Evolutionary conservation across 1,140 invertebrate genomes (phyloP).

Genomic region (Eueides isabella): DNA sequence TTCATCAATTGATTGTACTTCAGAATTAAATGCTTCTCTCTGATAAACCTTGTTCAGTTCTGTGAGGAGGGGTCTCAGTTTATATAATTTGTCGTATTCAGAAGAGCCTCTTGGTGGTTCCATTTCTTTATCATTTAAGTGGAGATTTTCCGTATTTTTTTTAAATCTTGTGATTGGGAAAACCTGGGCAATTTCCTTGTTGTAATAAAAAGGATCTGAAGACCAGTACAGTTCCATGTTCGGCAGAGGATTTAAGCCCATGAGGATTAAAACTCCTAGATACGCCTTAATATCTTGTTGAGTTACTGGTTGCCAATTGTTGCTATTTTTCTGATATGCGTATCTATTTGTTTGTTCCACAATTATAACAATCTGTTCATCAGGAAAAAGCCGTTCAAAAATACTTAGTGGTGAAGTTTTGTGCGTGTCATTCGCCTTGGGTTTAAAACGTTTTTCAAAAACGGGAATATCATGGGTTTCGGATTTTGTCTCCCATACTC

Average conservation of each 20-base stretch:
- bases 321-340: conserved; percentile 42
- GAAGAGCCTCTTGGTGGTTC: conserved; percentile 42
- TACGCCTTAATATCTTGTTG: conserved; percentile 45
- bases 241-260: conserved; percentile 50
- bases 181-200: conserved; percentile 40
- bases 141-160: conserved; percentile 46
- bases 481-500: conserved; percentile 46
- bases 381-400: conserved; percentile 43
- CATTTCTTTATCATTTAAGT: conserved; percentile 44
- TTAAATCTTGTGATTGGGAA: conserved; percentile 43
- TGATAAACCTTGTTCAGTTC: conserved; percentile 47
- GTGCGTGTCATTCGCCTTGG: conserved; percentile 41
- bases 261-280: conserved; percentile 48
- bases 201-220: conserved; percentile 47
- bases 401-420: conserved; percentile 47
- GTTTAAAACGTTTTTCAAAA: conserved; percentile 43
- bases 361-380: conserved; percentile 43
- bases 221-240: conserved; percentile 50
- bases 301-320: conserved; percentile 39
- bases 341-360: conserved; percentile 49
- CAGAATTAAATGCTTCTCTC: conserved; percentile 35
- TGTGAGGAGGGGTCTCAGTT: conserved; percentile 44
- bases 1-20: conserved; percentile 39
- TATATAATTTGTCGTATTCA: conserved; percentile 42
- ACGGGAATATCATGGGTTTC: conserved; percentile 45